Evolutionary conservation across 2,888 invertebrate genomes (phyloP), one percentile per base, ranked within the genome.

Genomic region (Aphodius sticticus): DNA sequence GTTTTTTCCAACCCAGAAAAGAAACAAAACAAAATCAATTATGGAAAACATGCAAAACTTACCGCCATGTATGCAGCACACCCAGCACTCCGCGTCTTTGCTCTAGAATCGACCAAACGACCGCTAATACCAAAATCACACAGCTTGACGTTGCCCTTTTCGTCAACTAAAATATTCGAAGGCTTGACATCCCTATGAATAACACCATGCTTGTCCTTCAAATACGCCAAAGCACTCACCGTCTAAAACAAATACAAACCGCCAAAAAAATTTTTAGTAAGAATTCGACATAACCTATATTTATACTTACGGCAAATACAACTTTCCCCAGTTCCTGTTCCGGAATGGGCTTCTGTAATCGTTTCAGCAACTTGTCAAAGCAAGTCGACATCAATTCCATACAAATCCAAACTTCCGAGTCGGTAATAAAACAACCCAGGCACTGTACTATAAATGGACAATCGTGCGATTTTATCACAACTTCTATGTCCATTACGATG

Each of bases 91-190:
- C 98, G 92, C 16, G 99, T 99, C 90, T 97, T 97, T 3, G 99
- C 99, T 91, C 98, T 98, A 76, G 99, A 99, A 91, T 99, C 99
- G 69, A 99, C 99, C 81, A 99, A 92, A 81, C 98, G 93, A 16
- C 99, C 99, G 88, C 99, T 99, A 89, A 99, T 99, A 84, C 99
- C 99, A 91, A 99, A 99, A 93, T 99, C 99, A 91, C 99, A 99
- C 69, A 99, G 91, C 90, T 99, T 99, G 7, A 99, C 96, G 86
- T 96, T 96, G 16, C 99, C 99, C 87, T 94, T 94, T 89, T 96
- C 96, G 90, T 99, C 99, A 84, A 99, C 92, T 83, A 99, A 92
- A 85, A 99, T 99, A 91, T 99, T 99, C 85, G 99, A 99, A 76
- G 99, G 99, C 89, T 99, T 99, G 78, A 99, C 97, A 91, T 99